Base-by-base conservation (phyloP, 2,888 invertebrate genomes). In the Disparrhopalites patrizii region DNA sequence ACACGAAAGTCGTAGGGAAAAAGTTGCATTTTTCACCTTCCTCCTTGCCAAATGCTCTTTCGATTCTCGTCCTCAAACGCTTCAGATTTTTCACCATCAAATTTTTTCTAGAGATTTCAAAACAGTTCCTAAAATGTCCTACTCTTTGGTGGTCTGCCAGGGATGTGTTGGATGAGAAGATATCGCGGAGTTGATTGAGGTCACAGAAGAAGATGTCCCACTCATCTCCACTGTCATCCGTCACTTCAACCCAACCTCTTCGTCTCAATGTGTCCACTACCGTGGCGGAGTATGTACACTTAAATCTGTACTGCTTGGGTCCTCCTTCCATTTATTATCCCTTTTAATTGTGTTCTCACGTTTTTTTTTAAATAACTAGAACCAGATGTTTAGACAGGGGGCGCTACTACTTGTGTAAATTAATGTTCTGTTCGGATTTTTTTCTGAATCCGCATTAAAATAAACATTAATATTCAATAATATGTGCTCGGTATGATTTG, bases 141-240 rank as follows among this genome's bases (percentile, higher is more conserved):
- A 85, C 81, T 65, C 80, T 79, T 75, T 84, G 84, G 80, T 80
- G 70, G 80, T 82, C 68, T 78, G 78, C 68, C 80, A 78, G 73
- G 78, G 81, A 71, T 77, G 78, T 62, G 10, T 64, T 80, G 77
- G 74, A 82, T 80, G 68, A 78, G 30, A 69, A 72, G 8, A 72
- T 18, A 18, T 78, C 82, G 76, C 79, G 79, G 66, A 84, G 79
- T 77, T 84, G 83, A 68, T 80, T 81, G 57, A 82, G 79, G 61
- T 85, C 85, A 77, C 84, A 85, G 85, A 85, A 85, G 77, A 81
- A 83, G 58, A 85, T 79, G 65, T 83, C 81, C 85, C 85, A 85
- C 54, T 80, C 81, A 38, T 80, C 80, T 58, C 80, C 81, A 55
- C 75, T 76, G 70, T 78, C 75, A 3, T 69, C 70, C 60, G 62